These are phyloP conservation scores for Diadegma fenestrale DNA, from an alignment of 2,888 invertebrate genomes.

Conservation along the genomic window DNA sequence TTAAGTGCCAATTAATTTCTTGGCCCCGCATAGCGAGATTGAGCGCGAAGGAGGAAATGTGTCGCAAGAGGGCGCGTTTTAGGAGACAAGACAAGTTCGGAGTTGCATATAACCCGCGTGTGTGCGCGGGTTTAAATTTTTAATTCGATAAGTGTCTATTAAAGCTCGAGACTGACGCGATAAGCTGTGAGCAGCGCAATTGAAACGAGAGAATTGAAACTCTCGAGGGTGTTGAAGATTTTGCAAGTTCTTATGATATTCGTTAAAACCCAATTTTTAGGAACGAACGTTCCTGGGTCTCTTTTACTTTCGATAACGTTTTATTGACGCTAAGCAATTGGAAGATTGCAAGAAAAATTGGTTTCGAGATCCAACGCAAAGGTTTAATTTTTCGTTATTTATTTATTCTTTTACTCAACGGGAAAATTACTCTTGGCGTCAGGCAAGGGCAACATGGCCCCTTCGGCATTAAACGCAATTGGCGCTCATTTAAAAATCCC, in stretches of 20 bases:
- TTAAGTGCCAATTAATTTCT: constrained; percentile 81
- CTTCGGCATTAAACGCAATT: constrained; percentile 83
- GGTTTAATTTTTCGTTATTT: background rate
- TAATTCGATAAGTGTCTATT: constrained; percentile 79
- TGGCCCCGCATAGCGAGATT: constrained; percentile 76
- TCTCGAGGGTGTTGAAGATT: constrained; percentile 21
- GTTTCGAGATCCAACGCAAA: constrained; percentile 12
- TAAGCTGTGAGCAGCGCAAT: constrained; percentile 51
- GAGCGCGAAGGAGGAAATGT: constrained; percentile 38
- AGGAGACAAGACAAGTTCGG: background rate
- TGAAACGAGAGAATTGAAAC: constrained; percentile 41
- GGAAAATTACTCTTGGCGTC: constrained; percentile 63
- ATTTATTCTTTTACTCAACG: constrained; percentile 33
- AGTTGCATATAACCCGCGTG: constrained; percentile 24
- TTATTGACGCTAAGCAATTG: background rate
- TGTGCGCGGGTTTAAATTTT: constrained; percentile 76
- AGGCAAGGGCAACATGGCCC: constrained; percentile 70
- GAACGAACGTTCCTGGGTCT: background rate
- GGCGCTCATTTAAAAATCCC: constrained; percentile 84
- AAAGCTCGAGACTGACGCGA: constrained; percentile 70
- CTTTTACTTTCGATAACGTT: background rate
- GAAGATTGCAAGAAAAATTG: constrained; percentile 73
- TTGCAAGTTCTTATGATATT: background rate
- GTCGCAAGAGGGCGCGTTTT: background rate
- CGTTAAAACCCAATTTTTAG: background rate